Conservation (phyloP, 1,140 invertebrate genomes). For the Drosophila biarmipes region DNA sequence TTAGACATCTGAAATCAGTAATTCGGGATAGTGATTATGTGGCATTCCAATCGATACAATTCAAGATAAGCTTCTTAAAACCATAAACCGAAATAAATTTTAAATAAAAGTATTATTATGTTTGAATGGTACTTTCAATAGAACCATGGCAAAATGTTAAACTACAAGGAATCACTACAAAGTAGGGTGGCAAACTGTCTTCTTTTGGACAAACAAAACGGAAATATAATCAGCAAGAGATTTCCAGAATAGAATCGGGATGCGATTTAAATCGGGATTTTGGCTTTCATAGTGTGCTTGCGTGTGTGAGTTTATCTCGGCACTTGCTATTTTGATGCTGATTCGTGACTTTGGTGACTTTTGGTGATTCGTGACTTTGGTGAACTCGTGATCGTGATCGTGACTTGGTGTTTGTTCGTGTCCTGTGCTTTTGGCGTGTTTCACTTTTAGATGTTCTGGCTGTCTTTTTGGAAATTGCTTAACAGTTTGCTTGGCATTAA, state of each 20-base stretch:
- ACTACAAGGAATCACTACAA: too few relatives aligned
- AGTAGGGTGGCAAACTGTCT: too few relatives aligned
- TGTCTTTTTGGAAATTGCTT: slow-evolving; percentile 34
- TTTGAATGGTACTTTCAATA: too few relatives aligned
- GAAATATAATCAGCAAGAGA: background rate
- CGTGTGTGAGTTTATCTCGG: slow-evolving; percentile 29
- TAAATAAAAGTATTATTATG: too few relatives aligned
- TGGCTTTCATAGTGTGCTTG: slow-evolving; percentile 28
- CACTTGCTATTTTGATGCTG: slow-evolving; percentile 42
- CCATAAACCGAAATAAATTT: too few relatives aligned
- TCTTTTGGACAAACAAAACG: background rate
- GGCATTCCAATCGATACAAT: too few relatives aligned
- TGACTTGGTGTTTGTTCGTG: slow-evolving; percentile 44
- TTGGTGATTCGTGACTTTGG: slow-evolving; percentile 55
- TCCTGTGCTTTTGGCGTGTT: slow-evolving; percentile 50
- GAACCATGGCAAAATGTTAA: too few relatives aligned
- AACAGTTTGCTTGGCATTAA: slow-evolving; percentile 32
- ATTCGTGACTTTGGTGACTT: slow-evolving; percentile 37
- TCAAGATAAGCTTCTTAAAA: too few relatives aligned
- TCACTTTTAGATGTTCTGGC: slow-evolving; percentile 35
- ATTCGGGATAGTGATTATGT: too few relatives aligned
- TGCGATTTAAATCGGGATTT: background rate
- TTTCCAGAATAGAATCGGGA: background rate
- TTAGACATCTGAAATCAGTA: too few relatives aligned
- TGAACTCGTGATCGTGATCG: slow-evolving; percentile 47